These are phyloP conservation scores for Drosophila pullipes DNA, from an alignment of 2,888 invertebrate species.

Conservation along the genomic window DNA sequence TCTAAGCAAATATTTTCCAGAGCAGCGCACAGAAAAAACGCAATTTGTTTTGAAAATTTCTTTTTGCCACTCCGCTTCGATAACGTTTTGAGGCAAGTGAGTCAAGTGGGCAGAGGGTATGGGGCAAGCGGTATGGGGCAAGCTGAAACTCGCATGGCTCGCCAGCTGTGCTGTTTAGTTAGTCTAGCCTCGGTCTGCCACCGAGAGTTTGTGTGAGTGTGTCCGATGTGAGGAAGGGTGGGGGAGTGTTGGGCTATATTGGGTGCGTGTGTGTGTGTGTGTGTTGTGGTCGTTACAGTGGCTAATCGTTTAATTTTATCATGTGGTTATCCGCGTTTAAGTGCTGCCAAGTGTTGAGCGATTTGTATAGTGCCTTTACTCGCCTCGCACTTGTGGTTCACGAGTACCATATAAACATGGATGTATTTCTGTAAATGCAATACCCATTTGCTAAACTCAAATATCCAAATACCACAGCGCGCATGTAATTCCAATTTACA, in stretches of 20 bases:
- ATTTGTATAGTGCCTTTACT: slow-evolving; percentile 55
- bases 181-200: slow-evolving; percentile 61
- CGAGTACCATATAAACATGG: background rate
- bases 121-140: background rate
- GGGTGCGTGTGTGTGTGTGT: slow-evolving; percentile 16
- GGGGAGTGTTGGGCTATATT: background rate
- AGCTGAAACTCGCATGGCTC: slow-evolving; percentile 38
- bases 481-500: slow-evolving; percentile 47
- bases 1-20: slow-evolving; percentile 54
- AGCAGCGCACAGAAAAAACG: slow-evolving; percentile 39
- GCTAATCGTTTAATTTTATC: slow-evolving; percentile 80
- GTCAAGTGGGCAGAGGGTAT: background rate
- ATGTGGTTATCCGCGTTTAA: slow-evolving; percentile 77
- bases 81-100: slow-evolving; percentile 31
- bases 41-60: slow-evolving; percentile 38
- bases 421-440: background rate
- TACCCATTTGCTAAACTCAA: slow-evolving; percentile 3
- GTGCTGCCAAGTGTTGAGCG: slow-evolving; percentile 75
- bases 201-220: slow-evolving; percentile 15
- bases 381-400: slow-evolving; percentile 28
- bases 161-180: slow-evolving; percentile 74
- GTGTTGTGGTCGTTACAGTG: slow-evolving; percentile 41
- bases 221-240: slow-evolving; percentile 11
- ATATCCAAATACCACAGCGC: slow-evolving; percentile 22
- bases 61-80: slow-evolving; percentile 32